These are phyloP conservation scores for Ophion ellenae DNA, from an alignment of 2,888 invertebrate species.

Conservation along the genomic window DNA sequence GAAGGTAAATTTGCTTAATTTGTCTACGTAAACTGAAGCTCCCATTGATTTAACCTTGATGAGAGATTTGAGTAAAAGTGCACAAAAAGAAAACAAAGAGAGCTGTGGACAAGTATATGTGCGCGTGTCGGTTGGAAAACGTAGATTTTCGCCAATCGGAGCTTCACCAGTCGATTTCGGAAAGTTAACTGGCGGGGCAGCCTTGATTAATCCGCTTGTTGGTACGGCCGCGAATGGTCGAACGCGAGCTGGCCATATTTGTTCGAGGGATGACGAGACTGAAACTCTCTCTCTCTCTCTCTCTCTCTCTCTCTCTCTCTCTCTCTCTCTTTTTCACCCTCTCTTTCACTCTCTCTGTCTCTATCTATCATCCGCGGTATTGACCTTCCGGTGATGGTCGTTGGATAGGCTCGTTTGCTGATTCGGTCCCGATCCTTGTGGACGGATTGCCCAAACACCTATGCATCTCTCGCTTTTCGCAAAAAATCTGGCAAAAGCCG, in stretches of 20 bases:
- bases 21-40: slow-evolving; percentile 62
- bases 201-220: slow-evolving; percentile 50
- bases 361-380: background rate
- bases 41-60: slow-evolving; percentile 65
- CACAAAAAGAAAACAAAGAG: background rate
- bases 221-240: slow-evolving; percentile 36
- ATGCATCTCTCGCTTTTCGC: background rate
- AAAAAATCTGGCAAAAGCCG: slow-evolving; percentile 19
- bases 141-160: background rate
- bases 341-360: background rate
- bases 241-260: slow-evolving; percentile 44
- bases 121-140: background rate
- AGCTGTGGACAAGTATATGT: slow-evolving; percentile 2
- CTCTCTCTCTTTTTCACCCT: background rate
- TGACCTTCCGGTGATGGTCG: slow-evolving; percentile 38
- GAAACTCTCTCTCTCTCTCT: background rate
- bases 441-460: slow-evolving; percentile 30
- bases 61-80: slow-evolving; percentile 8
- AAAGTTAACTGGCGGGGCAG: slow-evolving; percentile 44
- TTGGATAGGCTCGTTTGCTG: slow-evolving; percentile 19
- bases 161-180: slow-evolving; percentile 42
- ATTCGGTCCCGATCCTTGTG: slow-evolving; percentile 17
- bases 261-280: slow-evolving; percentile 37
- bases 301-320: background rate
- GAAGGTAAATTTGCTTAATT: slow-evolving; percentile 66